Evolutionary conservation across 2,888 invertebrate species (phyloP).

Genomic region (Diplolepis rosae): DNA sequence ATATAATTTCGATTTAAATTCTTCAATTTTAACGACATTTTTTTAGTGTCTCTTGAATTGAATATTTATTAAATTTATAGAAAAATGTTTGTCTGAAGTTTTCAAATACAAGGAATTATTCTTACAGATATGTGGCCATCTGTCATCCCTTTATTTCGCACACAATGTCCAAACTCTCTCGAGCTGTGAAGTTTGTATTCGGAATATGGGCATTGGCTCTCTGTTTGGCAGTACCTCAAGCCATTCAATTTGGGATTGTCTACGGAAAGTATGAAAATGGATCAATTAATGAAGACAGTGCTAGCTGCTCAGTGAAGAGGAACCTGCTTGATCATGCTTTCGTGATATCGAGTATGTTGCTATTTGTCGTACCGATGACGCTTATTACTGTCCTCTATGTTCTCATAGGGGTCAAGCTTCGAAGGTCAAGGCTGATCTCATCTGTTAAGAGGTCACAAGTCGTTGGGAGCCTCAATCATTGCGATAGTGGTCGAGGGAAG

Average conservation of each 20-base stretch:
- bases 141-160: constrained; percentile 84
- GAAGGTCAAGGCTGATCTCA: constrained; percentile 75
- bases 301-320: constrained; percentile 78
- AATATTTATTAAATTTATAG: too few relatives aligned
- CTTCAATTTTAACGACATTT: too few relatives aligned
- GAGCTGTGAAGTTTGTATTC: constrained; percentile 84
- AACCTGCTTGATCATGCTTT: constrained; percentile 82
- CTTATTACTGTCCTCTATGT: constrained; percentile 88
- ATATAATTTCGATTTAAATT: too few relatives aligned
- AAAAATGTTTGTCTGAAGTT: too few relatives aligned
- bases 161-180: constrained; percentile 87
- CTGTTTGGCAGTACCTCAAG: constrained; percentile 85
- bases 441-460: constrained; percentile 77
- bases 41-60: too few relatives aligned
- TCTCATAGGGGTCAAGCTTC: constrained; percentile 83
- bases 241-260: constrained; percentile 87
- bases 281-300: constrained; percentile 73
- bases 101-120: background rate
- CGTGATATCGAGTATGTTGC: constrained; percentile 86
- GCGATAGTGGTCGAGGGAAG: constrained; percentile 69
- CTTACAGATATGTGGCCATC: constrained; percentile 61
- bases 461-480: constrained; percentile 77
- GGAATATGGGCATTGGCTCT: constrained; percentile 87
- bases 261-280: constrained; percentile 71
- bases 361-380: constrained; percentile 91